Base-by-base conservation (phyloP, 2,113 vertebrate species). In the Riparia riparia region DNA sequence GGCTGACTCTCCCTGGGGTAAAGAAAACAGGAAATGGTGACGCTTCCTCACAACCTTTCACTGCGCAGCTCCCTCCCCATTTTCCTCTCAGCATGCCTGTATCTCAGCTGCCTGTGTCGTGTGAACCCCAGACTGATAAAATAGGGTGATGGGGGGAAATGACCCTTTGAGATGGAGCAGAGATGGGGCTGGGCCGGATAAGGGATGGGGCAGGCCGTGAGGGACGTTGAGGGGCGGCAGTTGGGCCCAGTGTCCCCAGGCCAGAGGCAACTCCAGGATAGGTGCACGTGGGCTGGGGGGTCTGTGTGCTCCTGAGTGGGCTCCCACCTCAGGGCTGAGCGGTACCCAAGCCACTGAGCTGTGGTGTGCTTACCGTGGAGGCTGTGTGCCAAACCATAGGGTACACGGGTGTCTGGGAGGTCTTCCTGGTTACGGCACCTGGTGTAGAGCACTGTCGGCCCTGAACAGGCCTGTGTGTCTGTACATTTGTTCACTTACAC, bases 201-300 rank as follows among this genome's bases (percentile, higher is more conserved):
- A 47, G 3, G 1, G 44, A 4, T 3, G 0, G 2, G 21, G 3
- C 17, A 25, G 34, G 57, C 29, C 0, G 61, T 71, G 86, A 5
- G 25, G 51, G 45, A 44, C 0, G 25, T 58, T 94, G 57, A 8
- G 21, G 25, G n/a, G 6, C 0, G 11, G 11, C 79, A 12, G 60
- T 7, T 44, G 69, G 34, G 72, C 0, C 1, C 18, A 42, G 24
- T 0, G 1, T 18, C 2, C 37, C 31, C 57, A 11, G 32, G n/a
- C 0, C 0, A 49, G 29, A 0, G 0, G 29, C 69, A 22, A 3
- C 17, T 39, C 53, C 28, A 3, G 28, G 17, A 4, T 1, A 28
- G 63, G 12, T 12, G 32, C 6, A 14, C 0, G 1, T 1, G 8
- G 31, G 14, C 17, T n/a, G 39, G 37, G 25, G 28, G 10, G 10